phyloP scores from a whole-genome alignment of 2,888 invertebrate species.

The Agrochola macilenta region DNA sequence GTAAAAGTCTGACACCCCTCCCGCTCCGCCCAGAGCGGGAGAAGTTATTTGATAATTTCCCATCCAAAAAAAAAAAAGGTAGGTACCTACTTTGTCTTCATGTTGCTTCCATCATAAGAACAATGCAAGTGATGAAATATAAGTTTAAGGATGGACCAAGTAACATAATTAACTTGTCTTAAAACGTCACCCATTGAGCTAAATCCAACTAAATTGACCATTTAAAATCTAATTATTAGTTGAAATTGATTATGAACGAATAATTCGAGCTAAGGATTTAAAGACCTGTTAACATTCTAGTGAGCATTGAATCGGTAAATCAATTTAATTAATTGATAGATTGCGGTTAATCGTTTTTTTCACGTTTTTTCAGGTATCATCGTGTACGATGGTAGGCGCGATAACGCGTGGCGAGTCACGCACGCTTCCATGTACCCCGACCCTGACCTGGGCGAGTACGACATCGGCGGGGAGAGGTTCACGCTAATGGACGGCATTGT shows the following conservation, averaged over 20 bases:
- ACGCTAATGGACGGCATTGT: conserved; percentile 94
- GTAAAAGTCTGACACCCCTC: too few species aligned
- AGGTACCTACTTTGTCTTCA: too few species aligned
- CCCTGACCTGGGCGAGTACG: conserved; percentile 94
- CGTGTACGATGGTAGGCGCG: conserved; percentile 93
- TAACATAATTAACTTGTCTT: not conserved
- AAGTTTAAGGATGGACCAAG: not conserved
- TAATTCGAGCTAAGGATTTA: not conserved
- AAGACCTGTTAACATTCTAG: not conserved
- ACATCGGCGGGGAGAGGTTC: conserved; percentile 93
- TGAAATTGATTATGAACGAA: not conserved
- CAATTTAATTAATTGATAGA: not conserved
- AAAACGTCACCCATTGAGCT: not conserved
- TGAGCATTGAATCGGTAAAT: not conserved
- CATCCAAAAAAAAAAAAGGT: too few species aligned
- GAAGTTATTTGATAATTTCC: too few species aligned
- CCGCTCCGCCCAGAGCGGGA: too few species aligned
- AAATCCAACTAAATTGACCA: not conserved
- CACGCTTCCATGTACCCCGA: conserved; percentile 97
- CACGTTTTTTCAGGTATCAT: conserved; percentile 82
- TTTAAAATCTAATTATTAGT: conserved; percentile 2
- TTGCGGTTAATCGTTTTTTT: not conserved
- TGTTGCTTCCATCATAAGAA: conserved; percentile 15
- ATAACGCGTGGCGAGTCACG: conserved; percentile 94
- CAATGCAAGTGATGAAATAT: conserved; percentile 8